These are phyloP conservation scores for Sinotaia quadrata DNA, from an alignment of 2,888 invertebrate species.

Conservation along the genomic window DNA sequence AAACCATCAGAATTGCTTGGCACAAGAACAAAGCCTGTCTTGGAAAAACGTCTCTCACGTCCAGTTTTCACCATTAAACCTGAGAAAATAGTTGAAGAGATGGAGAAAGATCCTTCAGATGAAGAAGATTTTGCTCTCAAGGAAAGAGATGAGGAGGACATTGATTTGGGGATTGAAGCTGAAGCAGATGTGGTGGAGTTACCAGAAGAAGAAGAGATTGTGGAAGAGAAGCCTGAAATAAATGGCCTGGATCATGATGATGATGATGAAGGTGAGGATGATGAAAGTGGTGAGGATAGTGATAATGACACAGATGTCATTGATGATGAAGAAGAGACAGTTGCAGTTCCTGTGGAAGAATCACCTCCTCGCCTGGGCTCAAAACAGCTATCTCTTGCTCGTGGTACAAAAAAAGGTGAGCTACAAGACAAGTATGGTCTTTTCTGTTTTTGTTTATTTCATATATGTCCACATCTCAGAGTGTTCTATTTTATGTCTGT, in stretches of 20 bases:
- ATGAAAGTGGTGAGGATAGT: slow-evolving; percentile 30
- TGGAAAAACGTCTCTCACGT: slow-evolving; percentile 55
- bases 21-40: slow-evolving; percentile 29
- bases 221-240: not conserved
- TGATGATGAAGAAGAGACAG: slow-evolving; percentile 43
- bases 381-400: slow-evolving; percentile 43
- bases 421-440: too few relatives aligned
- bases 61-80: slow-evolving; percentile 52
- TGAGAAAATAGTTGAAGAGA: slow-evolving; percentile 41
- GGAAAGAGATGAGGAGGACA: slow-evolving; percentile 35
- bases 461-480: too few relatives aligned
- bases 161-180: slow-evolving; percentile 35
- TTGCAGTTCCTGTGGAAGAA: slow-evolving; percentile 17
- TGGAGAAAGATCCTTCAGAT: slow-evolving; percentile 29
- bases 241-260: slow-evolving; percentile 7
- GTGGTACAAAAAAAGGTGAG: slow-evolving; percentile 28
- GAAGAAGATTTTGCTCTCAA: slow-evolving; percentile 31
- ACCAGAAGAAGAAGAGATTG: slow-evolving; percentile 26
- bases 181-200: slow-evolving; percentile 33
- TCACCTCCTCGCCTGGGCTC: slow-evolving; percentile 14
- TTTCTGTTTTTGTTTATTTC: too few relatives aligned
- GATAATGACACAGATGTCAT: slow-evolving; percentile 47
- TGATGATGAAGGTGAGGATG: slow-evolving; percentile 26
- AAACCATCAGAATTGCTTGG: slow-evolving; percentile 17
- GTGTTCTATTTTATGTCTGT: too few relatives aligned